Conservation (phyloP, 2,797 vertebrate species). For the Rallus crepitans region DNA sequence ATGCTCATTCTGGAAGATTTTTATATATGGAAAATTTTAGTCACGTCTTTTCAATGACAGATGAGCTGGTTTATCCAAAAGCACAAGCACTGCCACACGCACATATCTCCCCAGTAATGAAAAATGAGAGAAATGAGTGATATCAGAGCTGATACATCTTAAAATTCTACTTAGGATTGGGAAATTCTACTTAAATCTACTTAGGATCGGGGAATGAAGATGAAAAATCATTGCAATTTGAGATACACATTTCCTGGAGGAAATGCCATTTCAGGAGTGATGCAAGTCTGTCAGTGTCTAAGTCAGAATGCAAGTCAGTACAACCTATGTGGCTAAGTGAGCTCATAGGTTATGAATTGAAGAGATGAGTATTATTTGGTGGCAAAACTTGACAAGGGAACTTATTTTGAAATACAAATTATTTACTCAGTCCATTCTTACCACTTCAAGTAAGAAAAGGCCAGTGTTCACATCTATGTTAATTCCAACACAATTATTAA, state of each 20-base stretch:
- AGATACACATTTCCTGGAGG: not conserved
- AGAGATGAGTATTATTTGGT: not conserved
- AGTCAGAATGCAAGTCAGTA: not conserved
- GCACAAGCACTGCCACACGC: not conserved
- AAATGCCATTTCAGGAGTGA: not conserved
- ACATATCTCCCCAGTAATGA: not conserved
- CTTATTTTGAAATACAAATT: not conserved
- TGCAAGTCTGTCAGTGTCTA: not conserved
- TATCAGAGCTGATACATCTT: not conserved
- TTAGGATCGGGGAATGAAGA: not conserved
- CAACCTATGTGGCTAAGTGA: not conserved
- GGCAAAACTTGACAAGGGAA: not conserved
- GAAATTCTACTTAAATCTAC: not conserved
- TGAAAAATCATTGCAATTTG: not conserved
- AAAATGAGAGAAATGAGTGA: not conserved
- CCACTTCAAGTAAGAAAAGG: not conserved
- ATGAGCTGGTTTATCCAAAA: not conserved
- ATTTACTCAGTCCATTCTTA: not conserved
- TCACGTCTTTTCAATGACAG: not conserved
- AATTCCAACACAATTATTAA: not conserved
- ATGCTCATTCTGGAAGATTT: not conserved
- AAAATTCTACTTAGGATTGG: not conserved
- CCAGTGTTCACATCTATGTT: not conserved
- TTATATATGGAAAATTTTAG: not conserved
- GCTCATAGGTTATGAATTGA: not conserved